phyloP scores from a whole-genome alignment of 2,113 vertebrate species.

The Caloenas nicobarica region DNA sequence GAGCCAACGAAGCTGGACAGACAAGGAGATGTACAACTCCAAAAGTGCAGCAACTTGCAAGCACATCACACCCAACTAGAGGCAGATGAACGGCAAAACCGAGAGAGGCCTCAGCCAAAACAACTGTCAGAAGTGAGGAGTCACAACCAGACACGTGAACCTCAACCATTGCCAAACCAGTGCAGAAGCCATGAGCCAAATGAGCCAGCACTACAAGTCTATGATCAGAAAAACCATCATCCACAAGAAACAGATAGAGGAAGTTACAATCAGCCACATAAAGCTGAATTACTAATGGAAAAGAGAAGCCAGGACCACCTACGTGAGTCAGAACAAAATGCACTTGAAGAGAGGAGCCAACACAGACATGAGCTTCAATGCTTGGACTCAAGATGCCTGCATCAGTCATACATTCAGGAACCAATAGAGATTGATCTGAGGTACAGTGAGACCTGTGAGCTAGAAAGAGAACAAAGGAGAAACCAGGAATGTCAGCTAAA shows the following conservation, averaged over 20 bases:
- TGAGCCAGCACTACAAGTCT: rapidly evolving
- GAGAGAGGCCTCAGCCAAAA: neutral
- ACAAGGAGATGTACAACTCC: rapidly evolving
- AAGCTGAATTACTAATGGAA: neutral
- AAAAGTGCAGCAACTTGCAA: rapidly evolving
- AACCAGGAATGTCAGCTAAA: rapidly evolving
- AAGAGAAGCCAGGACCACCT: neutral
- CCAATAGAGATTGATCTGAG: neutral
- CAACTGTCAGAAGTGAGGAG: neutral
- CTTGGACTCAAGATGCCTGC: rapidly evolving
- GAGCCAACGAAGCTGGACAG: neutral
- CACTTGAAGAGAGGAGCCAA: rapidly evolving
- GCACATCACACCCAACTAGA: neutral
- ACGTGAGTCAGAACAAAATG: neutral
- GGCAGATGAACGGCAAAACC: neutral
- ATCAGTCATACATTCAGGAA: neutral
- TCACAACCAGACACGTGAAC: rapidly evolving
- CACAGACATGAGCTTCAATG: rapidly evolving
- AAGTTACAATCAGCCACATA: rapidly evolving
- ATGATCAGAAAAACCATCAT: neutral
- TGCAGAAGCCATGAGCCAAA: neutral
- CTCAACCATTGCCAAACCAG: neutral
- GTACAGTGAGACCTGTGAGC: rapidly evolving
- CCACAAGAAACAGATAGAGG: neutral
- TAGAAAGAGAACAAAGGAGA: rapidly evolving